phyloP scores from a whole-genome alignment of 2,113 vertebrate species.

The Sinocyclocheilus anophthalmus region DNA sequence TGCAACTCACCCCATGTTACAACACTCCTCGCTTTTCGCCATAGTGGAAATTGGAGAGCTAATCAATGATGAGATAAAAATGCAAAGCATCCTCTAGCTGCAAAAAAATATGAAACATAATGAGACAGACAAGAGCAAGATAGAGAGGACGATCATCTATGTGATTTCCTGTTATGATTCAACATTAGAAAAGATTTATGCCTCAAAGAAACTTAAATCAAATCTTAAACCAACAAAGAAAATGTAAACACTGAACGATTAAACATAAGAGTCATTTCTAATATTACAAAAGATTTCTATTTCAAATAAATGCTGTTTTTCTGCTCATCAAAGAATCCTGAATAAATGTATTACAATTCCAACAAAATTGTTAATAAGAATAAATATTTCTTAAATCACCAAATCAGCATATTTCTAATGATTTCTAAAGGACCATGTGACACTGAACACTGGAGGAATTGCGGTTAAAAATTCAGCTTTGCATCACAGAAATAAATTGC shows the following conservation, averaged over 20 bases:
- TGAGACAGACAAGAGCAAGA: not conserved
- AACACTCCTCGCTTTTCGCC: not conserved
- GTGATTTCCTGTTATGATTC: not conserved
- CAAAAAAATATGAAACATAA: not conserved
- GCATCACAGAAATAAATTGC: not conserved
- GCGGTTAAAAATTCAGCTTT: not conserved
- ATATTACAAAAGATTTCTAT: not conserved
- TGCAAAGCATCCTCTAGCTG: not conserved
- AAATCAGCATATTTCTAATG: not conserved
- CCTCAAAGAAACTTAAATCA: not conserved
- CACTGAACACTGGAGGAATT: not conserved
- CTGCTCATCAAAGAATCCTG: not conserved
- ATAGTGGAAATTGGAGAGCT: not conserved
- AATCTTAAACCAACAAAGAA: not conserved
- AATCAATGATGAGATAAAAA: conserved; percentile 19
- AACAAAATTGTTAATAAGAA: not conserved
- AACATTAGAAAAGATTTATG: not conserved
- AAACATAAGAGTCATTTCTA: not conserved
- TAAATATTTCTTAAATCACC: not conserved
- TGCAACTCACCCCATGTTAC: not conserved
- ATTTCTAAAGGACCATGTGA: not conserved
- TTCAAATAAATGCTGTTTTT: not conserved
- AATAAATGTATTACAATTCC: not conserved
- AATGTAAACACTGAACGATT: not conserved
- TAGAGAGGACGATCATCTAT: not conserved